These are phyloP conservation scores for Danio aesculapii DNA, from an alignment of 2,797 vertebrate genomes.

Conservation along the genomic window DNA sequence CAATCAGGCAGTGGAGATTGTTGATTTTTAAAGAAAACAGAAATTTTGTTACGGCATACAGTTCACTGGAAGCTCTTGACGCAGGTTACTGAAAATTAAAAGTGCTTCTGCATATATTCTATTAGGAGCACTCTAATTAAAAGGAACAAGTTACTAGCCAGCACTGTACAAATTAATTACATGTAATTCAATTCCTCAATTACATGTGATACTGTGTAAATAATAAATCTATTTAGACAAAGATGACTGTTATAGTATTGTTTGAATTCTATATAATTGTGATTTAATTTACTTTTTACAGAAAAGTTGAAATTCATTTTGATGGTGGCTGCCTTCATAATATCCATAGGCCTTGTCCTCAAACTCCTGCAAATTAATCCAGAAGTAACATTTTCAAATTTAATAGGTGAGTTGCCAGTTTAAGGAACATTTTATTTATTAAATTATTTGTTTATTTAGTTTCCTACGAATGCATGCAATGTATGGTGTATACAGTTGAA, in stretches of 20 bases:
- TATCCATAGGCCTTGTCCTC: slow-evolving; percentile 16
- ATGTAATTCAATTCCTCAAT: too few relatives aligned
- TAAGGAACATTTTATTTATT: background rate
- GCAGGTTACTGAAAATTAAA: too few relatives aligned
- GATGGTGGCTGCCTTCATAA: background rate
- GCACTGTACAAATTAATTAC: too few relatives aligned
- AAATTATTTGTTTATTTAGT: background rate
- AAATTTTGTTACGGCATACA: too few relatives aligned
- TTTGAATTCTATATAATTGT: background rate
- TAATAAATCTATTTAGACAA: background rate
- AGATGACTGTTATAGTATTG: background rate
- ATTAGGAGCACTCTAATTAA: too few relatives aligned
- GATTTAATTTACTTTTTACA: slow-evolving; percentile 20
- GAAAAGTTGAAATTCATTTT: slow-evolving; percentile 18
- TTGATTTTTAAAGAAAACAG: too few relatives aligned
- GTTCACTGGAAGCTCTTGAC: too few relatives aligned
- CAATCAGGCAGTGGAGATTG: too few relatives aligned
- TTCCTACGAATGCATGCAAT: background rate
- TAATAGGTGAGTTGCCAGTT: slow-evolving; percentile 26
- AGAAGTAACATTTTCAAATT: background rate
- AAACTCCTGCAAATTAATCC: slow-evolving; percentile 4
- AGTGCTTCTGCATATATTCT: too few relatives aligned
- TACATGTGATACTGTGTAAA: background rate
- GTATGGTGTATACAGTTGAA: background rate
- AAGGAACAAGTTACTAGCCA: too few relatives aligned